These are phyloP conservation scores for Eupristina koningsbergeri DNA, from an alignment of 1,140 invertebrate genomes.

Conservation along the genomic window DNA sequence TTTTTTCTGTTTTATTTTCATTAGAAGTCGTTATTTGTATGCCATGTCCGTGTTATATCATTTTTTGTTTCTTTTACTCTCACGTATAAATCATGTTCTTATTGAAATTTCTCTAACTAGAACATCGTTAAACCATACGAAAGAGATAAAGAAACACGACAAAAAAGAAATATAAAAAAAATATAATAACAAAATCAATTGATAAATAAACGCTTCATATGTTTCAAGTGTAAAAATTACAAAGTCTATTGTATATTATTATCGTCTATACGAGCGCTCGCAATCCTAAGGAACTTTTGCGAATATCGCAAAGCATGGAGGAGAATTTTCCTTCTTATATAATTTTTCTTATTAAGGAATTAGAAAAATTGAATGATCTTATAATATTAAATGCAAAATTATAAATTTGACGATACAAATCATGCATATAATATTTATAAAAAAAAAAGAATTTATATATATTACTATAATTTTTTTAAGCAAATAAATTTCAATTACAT, in stretches of 20 bases:
- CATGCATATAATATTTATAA: not conserved
- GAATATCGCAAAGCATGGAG: conserved; percentile 35
- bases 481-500: not conserved
- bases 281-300: conserved; percentile 46
- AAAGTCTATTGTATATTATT: conserved; percentile 36
- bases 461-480: not conserved
- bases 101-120: not conserved
- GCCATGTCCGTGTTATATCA: conserved; percentile 64
- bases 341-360: not conserved
- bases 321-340: not conserved
- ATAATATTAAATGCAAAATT: conserved; percentile 12
- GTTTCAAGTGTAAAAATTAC: conserved; percentile 43
- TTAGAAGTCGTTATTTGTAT: conserved; percentile 70
- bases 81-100: conserved; percentile 44
- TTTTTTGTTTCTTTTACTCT: conserved; percentile 39
- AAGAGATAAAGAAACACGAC: conserved; percentile 39
- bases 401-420: conserved; percentile 1
- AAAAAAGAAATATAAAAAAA: conserved; percentile 41
- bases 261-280: conserved; percentile 10
- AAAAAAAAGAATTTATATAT: conserved; percentile 10
- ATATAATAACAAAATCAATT: conserved; percentile 46
- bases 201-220: conserved; percentile 37
- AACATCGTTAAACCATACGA: conserved; percentile 25
- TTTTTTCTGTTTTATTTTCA: conserved; percentile 45
- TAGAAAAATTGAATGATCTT: not conserved